Evolutionary conservation across 30 jellyfish, hydroid and myxozoan species (phyloP), one percentile per base, ranked within the genome.

Genomic region (Aurelia aurita): DNA sequence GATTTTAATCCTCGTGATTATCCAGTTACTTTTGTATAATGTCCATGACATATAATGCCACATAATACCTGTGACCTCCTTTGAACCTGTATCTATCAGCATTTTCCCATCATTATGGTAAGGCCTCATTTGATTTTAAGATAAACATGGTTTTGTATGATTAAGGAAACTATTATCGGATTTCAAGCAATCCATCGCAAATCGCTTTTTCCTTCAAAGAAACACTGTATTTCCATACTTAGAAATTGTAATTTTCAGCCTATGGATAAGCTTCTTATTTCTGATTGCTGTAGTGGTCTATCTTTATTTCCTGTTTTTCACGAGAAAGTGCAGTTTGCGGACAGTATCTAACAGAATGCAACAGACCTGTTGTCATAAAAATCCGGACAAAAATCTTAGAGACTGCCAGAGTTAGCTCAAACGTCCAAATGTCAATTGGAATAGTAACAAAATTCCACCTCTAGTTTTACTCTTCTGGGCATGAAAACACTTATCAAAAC

Each of bases 51-150:
- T 77, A 8, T 77, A 77, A 59, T 77, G 66, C 88, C 65, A 7
- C 23, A 31, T 60, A 77, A 77, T 77, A 31, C 79, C 76, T 21
- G 32, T 77, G 88, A 77, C 88, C 88, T 77, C 54, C 29, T 58
- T 58, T 53, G 6, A 28, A 31, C 26, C 25, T 72, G 46, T 80
- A 28, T 21, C 31, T 58, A 16, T 6, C 78, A 14, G 59, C 77
- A 80, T 35, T 39, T 49, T 79, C 74, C 53, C 74, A 47, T 64
- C 71, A 58, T 49, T 46, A 77, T 44, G 12, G 67, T 44, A 18
- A 80, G 35, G 46, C 84, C 44, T 72, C 84, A 18, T 44, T 31
- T 72, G 43, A 72, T 72, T 34, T 31, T 45, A 31, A 15, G 47
- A 72, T 72, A 72, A 45, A 45, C 34, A 31, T 34, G 25, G 13